A percentile compares a stretch with the other conserved stretches of the same genome.
These are phyloP conservation scores for Sebastiscus tertius DNA, from an alignment of 2,797 vertebrate genomes.

Conservation along the genomic window DNA sequence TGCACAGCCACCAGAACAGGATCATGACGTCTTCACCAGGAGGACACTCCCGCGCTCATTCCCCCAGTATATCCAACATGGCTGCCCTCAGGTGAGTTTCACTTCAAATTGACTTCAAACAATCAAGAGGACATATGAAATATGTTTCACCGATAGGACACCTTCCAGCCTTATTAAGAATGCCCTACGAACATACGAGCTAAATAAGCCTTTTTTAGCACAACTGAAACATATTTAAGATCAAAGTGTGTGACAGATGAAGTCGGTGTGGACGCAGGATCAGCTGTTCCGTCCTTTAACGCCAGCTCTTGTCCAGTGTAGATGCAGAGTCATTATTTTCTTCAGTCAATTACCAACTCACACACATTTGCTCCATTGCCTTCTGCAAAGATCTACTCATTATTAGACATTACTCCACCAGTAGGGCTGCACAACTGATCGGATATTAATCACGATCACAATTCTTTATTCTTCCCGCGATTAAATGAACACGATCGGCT, in stretches of 20 bases:
- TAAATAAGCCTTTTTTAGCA: no score
- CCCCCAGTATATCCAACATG: constrained; percentile 95
- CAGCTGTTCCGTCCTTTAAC: no score
- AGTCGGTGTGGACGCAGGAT: no score
- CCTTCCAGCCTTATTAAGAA: no score
- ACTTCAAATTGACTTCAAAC: neutral
- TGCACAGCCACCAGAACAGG: constrained; percentile 92
- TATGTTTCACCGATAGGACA: neutral
- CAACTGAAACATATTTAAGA: no score
- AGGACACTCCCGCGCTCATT: constrained; percentile 90
- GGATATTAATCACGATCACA: neutral
- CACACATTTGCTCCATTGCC: neutral
- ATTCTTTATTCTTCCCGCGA: no score
- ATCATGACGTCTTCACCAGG: constrained; percentile 80
- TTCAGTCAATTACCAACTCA: neutral
- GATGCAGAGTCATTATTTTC: neutral
- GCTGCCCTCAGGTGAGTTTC: constrained; percentile 91
- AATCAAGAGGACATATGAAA: neutral
- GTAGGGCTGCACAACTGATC: no score
- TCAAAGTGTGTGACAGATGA: no score
- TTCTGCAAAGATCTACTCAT: neutral
- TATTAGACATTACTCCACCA: neutral
- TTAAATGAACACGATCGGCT: no score
- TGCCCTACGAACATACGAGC: no score
- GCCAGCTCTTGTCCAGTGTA: neutral